A percentile compares a stretch with the other conserved stretches of the same genome.
Evolutionary conservation across 1,140 invertebrate genomes (phyloP).

Genomic region (Temnothorax curvispinosus): DNA sequence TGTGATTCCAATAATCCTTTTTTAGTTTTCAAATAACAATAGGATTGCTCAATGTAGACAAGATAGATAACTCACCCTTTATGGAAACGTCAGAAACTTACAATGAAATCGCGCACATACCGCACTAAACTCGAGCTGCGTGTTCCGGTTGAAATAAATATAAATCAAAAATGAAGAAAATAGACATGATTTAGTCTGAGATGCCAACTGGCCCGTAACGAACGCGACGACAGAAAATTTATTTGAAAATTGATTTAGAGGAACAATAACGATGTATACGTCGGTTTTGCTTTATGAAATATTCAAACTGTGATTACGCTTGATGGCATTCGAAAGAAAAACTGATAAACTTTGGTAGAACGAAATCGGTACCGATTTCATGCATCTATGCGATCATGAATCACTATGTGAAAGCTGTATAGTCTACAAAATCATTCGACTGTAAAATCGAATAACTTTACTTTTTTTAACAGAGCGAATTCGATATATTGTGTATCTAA

Average conservation of each 20-base stretch:
- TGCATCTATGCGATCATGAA: not conserved
- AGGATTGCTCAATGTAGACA: not conserved
- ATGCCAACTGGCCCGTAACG: slow-evolving; percentile 3
- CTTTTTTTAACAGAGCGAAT: not conserved
- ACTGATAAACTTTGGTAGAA: not conserved
- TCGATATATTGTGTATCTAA: not conserved
- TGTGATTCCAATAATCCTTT: not conserved
- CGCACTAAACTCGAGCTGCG: not conserved
- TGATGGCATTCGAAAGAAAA: not conserved
- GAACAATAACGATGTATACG: not conserved
- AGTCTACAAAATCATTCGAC: not conserved
- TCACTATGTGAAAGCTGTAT: not conserved
- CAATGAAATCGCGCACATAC: slow-evolving; percentile 4
- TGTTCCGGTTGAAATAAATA: not conserved
- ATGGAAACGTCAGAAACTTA: not conserved
- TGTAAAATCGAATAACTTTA: not conserved
- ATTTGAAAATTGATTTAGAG: not conserved
- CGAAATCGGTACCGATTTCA: not conserved
- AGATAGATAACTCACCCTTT: slow-evolving; percentile 3
- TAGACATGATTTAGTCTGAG: not conserved
- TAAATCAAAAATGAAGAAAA: slow-evolving; percentile 6
- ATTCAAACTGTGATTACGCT: slow-evolving; percentile 30
- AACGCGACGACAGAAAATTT: slow-evolving; percentile 21
- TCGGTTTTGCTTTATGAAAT: slow-evolving; percentile 36
- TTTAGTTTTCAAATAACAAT: not conserved